Percentiles rank a stretch among this genome's conserved stretches.
These are phyloP conservation scores for Serrognathus titanus DNA, from an alignment of 2,888 invertebrate genomes.

Conservation along the genomic window DNA sequence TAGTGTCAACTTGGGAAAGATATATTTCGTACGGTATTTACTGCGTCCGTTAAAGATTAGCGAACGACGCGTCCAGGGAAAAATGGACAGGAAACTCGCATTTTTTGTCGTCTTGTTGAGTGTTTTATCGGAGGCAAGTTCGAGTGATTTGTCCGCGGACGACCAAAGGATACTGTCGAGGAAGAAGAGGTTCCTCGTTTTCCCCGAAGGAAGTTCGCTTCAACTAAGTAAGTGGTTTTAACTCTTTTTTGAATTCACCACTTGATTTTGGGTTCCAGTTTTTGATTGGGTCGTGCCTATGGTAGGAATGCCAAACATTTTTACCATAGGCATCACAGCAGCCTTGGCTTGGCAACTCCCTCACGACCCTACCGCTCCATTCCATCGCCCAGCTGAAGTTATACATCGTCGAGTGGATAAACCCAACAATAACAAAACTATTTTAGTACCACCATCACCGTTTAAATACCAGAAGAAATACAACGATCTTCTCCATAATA, in stretches of 20 bases:
- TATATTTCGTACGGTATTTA: too few species aligned
- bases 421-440: background rate
- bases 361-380: constrained; percentile 41
- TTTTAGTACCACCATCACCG: too few species aligned
- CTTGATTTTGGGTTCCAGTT: constrained; percentile 45
- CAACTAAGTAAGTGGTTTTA: constrained; percentile 41
- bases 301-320: constrained; percentile 54
- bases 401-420: constrained; percentile 9
- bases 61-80: too few species aligned
- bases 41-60: too few species aligned
- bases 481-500: too few species aligned
- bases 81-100: too few species aligned
- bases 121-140: background rate
- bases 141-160: background rate
- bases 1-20: background rate
- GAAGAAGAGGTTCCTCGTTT: constrained; percentile 42
- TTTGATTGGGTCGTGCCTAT: constrained; percentile 61
- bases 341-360: constrained; percentile 76
- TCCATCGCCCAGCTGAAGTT: constrained; percentile 6
- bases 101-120: background rate
- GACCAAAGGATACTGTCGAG: constrained; percentile 33
- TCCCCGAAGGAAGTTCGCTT: constrained; percentile 51
- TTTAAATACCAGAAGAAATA: too few species aligned
- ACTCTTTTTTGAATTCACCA: too few species aligned
- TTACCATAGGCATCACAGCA: constrained; percentile 69